phyloP scores from a whole-genome alignment of 2,113 vertebrate genomes.

The Microtus richardsoni region DNA sequence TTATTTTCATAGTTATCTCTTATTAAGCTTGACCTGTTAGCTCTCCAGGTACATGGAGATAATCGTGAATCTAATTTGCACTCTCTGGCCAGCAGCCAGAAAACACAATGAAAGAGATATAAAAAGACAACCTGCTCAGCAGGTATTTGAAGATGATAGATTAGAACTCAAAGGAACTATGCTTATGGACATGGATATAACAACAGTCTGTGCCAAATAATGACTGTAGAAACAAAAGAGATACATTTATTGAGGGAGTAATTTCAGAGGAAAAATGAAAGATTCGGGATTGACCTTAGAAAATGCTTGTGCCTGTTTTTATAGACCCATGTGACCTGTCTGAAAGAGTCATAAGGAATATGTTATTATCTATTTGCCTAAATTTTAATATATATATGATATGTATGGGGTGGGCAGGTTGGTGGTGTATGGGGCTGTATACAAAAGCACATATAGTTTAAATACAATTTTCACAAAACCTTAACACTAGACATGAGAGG shows the following conservation, averaged over 20 bases:
- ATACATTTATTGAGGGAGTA: neutral
- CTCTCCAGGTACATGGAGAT: neutral
- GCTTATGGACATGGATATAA: neutral
- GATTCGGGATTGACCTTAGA: neutral
- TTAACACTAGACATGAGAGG: neutral
- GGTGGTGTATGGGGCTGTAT: neutral
- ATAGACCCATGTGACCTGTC: neutral
- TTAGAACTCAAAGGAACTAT: slow-evolving; percentile 7
- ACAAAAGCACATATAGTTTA: neutral
- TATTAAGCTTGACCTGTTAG: neutral
- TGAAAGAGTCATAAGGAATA: neutral
- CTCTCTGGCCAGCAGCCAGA: neutral
- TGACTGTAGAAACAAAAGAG: slow-evolving; percentile 7
- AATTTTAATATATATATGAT: no score
- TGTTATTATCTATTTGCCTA: neutral
- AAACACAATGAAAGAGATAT: slow-evolving; percentile 10
- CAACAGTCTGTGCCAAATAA: neutral
- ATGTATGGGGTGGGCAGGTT: neutral
- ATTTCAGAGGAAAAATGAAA: neutral
- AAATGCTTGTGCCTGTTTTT: neutral
- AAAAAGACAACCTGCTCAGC: neutral
- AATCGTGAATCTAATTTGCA: neutral
- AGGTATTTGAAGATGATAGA: slow-evolving; percentile 15
- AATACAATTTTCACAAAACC: neutral
- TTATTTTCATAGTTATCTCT: neutral